Base-by-base conservation (phyloP, 2,797 vertebrate genomes). In the Synanceia verrucosa region DNA sequence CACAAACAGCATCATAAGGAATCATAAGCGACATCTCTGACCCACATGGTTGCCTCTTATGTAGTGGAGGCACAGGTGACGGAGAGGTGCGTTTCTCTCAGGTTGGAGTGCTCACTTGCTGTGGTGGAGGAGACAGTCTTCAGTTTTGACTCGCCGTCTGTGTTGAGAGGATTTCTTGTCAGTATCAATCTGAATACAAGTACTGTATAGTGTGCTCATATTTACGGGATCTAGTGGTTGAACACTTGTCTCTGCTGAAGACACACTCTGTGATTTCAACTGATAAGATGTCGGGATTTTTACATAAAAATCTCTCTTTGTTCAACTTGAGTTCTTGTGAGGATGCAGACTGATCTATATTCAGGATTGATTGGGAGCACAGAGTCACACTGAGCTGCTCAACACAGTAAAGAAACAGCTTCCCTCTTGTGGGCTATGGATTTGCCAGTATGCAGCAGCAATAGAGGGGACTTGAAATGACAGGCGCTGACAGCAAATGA, bases 391-490 rank as follows among this genome's bases (percentile, higher is more conserved):
- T 7, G 34, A 70, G 57, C 52, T 28, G 23, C 50, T 65, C 11
- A 1, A 44, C 48, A 47, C 64, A 31, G 57, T 74, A 61, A 77
- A 72, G 53, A 71, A 76, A 56, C 37, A 1, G 36, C 56, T 56
- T 37, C 41, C 18, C 31, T 26, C 60, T 70, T 11, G 48, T 33
- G 50, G 61, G 63, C 68, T 75, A 52, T 77, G 70, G 36, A 58
- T 78, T 73, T 75, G 43, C 65, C 43, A 29, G 70, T 41, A 68
- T 41, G 48, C 64, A 50, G 51, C 5, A 2, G 58, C 9, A 72
- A 84, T 53, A 81, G 79, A 85, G 31, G 53, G 48, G 72, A 78
- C 52, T 75, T 66, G 64, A 89, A 85, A 81, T 86, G 88, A 90
- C 79, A 72, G 72, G 81, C 4, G 59, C 16, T 85, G 81, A 87